Percentiles rank a stretch among this genome's conserved stretches.
These are phyloP conservation scores for Medauroidea extradentata DNA, from an alignment of 1,140 invertebrate species.

Conservation along the genomic window DNA sequence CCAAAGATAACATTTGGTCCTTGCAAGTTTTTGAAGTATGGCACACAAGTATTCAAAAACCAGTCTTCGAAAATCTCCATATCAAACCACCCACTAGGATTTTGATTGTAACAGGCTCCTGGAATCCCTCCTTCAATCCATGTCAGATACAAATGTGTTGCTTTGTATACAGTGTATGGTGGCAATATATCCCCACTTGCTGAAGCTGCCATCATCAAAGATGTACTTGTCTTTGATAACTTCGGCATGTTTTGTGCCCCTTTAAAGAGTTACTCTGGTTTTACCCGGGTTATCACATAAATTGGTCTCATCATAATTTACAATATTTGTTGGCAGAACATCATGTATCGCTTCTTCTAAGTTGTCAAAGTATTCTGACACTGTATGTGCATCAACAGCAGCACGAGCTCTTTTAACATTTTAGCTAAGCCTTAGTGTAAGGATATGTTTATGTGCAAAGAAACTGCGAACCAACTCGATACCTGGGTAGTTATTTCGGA, in stretches of 20 bases:
- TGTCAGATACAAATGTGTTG: slow-evolving; percentile 28
- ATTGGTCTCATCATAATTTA: slow-evolving; percentile 38
- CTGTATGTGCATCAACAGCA: no score
- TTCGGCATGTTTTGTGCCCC: slow-evolving; percentile 29
- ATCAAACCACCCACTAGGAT: slow-evolving; percentile 32
- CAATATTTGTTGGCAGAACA: slow-evolving; percentile 16
- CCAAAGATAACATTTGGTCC: no score
- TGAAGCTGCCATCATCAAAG: slow-evolving; percentile 29
- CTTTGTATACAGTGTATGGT: slow-evolving; percentile 34
- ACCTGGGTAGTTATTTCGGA: no score
- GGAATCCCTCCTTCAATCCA: slow-evolving; percentile 33
- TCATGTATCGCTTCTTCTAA: not conserved
- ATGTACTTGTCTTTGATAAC: slow-evolving; percentile 25
- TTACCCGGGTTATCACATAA: slow-evolving; percentile 35
- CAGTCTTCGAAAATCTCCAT: slow-evolving; percentile 29
- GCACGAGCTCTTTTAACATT: no score
- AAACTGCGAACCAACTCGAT: no score
- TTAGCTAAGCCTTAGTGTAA: no score
- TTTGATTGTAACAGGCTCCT: slow-evolving; percentile 24
- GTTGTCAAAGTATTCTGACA: not conserved
- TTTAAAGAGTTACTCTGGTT: slow-evolving; percentile 23
- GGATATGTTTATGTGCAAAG: no score
- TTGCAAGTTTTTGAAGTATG: slow-evolving; percentile 27
- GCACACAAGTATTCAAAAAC: slow-evolving; percentile 24
- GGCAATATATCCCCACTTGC: slow-evolving; percentile 22